Base-by-base conservation (phyloP, 2,888 invertebrate species). In the Muschampia plurimacula region DNA sequence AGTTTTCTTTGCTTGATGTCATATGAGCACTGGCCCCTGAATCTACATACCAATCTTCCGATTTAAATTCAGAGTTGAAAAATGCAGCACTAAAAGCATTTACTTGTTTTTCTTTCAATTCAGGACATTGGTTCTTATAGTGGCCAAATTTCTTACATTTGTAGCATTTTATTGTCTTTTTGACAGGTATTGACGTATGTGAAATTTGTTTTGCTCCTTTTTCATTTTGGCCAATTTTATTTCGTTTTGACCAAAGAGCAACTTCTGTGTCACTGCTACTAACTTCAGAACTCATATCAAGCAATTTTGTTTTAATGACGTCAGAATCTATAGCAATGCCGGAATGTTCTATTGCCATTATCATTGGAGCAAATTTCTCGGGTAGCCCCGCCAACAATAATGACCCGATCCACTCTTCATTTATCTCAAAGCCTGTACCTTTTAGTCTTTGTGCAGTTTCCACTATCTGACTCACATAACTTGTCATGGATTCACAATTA, bases 381-480 rank as follows among this genome's bases (percentile, higher is more conserved):
- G 77, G 68, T 7, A 77, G 66, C 15, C 78, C 78, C 4, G 77
- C 77, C 57, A 78, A 75, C 46, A 79, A 22, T 8, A 80, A 63
- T 22, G 72, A 78, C 5, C 77, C 79, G 13, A 77, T 74, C 75
- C 78, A 78, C 10, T 78, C 71, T 4, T 80, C 77, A 3, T 49
- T 75, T 0, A 78, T 77, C 13, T 74, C 68, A 69, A 79, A 78
- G 0, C 77, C 78, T 7, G 75, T 77, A 12, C 77, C 75, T 22
- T 71, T 72, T 49, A 79, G 57, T 68, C 62, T 74, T 32, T 77
- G 77, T 8, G 75, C 76, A 5, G 76, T 77, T 59, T 77, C 77
- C 4, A 77, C 73, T 2, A 78, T 49, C 49, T 78, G 75, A 49
- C 32, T 72, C 12, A 72, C 74, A 41, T 76, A 77, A 2, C 60